Evolutionary conservation across 2,888 invertebrate species (phyloP).

Genomic region (Orchesellides sinensis): DNA sequence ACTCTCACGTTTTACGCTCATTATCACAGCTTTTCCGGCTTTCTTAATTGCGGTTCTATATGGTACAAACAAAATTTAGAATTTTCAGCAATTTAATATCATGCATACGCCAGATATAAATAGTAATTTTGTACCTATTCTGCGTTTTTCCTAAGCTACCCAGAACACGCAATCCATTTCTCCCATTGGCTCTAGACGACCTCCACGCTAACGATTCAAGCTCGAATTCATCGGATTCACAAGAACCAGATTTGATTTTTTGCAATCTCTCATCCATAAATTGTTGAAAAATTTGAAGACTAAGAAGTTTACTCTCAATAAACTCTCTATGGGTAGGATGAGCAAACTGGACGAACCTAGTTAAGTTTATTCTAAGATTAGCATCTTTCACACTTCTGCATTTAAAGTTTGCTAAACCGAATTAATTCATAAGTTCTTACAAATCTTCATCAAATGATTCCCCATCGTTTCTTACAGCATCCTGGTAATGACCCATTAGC

Average conservation of each 20-base stretch:
- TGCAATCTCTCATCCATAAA: constrained; percentile 96
- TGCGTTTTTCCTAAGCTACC: constrained; percentile 71
- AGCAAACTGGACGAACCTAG: constrained; percentile 91
- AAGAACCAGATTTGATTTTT: constrained; percentile 93
- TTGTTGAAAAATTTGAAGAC: constrained; percentile 96
- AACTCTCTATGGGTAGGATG: constrained; percentile 92
- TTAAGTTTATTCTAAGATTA: too few species aligned
- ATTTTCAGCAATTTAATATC: neutral
- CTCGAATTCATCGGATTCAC: constrained; percentile 97
- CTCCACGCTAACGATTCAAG: constrained; percentile 83
- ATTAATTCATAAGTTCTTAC: constrained; percentile 77
- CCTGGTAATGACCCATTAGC: constrained; percentile 95
- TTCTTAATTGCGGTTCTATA: constrained; percentile 72
- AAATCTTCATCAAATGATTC: constrained; percentile 69
- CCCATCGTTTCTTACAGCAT: constrained; percentile 83
- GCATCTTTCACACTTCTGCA: constrained; percentile 89
- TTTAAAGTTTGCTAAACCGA: constrained; percentile 79
- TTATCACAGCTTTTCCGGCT: constrained; percentile 75
- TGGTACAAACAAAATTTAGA: constrained; percentile 1
- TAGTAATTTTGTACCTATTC: constrained; percentile 63
- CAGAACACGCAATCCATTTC: constrained; percentile 70
- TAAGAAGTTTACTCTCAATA: constrained; percentile 88
- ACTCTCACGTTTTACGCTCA: constrained; percentile 73
- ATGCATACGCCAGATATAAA: neutral
- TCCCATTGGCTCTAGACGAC: constrained; percentile 70